These are phyloP conservation scores for Hartigia nigra DNA, from an alignment of 2,888 invertebrate genomes.

Conservation along the genomic window DNA sequence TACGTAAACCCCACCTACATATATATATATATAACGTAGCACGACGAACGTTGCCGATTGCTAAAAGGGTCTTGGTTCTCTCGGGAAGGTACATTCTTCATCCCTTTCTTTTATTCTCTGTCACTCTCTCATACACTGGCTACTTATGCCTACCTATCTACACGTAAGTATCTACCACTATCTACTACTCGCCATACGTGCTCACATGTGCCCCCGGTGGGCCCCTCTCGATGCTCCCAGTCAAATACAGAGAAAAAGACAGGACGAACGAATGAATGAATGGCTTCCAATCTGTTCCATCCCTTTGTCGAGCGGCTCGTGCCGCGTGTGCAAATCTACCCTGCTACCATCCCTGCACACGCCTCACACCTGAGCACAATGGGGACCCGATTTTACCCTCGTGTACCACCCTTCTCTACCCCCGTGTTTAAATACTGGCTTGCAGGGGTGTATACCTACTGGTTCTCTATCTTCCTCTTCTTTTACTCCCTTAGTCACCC, in stretches of 20 bases:
- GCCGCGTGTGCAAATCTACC: slow-evolving; percentile 65
- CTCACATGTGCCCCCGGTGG: background rate
- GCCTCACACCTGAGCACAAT: slow-evolving; percentile 66
- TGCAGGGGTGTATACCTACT: slow-evolving; percentile 19
- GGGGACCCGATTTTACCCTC: slow-evolving; percentile 56
- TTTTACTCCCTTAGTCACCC: slow-evolving; percentile 15
- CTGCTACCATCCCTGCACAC: slow-evolving; percentile 49
- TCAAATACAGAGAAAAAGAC: slow-evolving; percentile 39
- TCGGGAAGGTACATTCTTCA: background rate
- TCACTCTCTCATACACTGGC: background rate
- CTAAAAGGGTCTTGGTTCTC: background rate
- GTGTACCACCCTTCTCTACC: slow-evolving; percentile 10
- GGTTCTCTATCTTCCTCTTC: slow-evolving; percentile 21
- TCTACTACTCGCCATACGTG: background rate
- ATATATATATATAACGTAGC: background rate
- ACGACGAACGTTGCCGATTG: background rate
- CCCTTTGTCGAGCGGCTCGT: slow-evolving; percentile 63
- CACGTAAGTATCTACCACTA: background rate
- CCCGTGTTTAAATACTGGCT: slow-evolving; percentile 34
- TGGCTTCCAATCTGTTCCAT: slow-evolving; percentile 62
- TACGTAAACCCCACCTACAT: background rate
- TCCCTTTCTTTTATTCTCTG: background rate
- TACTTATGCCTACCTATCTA: background rate
- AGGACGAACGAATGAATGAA: slow-evolving; percentile 40
- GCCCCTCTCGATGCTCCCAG: slow-evolving; percentile 26